These are phyloP conservation scores for Felis catus DNA, from an alignment of 2,113 vertebrate genomes.

Conservation along the genomic window DNA sequence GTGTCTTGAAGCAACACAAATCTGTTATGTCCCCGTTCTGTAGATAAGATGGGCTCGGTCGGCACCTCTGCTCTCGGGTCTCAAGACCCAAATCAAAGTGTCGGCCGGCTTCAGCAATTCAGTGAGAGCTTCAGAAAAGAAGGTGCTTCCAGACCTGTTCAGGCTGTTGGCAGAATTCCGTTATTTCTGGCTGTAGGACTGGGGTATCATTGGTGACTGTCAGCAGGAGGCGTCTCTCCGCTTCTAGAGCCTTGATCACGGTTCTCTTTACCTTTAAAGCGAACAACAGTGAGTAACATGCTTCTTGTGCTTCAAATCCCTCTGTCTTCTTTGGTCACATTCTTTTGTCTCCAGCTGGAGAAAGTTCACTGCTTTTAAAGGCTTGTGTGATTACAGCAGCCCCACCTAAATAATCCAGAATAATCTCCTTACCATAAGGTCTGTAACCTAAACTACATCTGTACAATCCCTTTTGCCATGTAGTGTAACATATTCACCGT, in stretches of 20 bases:
- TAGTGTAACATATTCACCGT: constrained; percentile 4
- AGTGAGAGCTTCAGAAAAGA: neutral
- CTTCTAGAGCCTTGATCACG: neutral
- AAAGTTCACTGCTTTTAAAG: neutral
- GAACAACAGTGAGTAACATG: neutral
- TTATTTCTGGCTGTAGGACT: neutral
- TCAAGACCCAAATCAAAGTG: neutral
- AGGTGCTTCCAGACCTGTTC: neutral
- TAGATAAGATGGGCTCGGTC: neutral
- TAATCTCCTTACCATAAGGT: neutral
- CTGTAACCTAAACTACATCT: neutral
- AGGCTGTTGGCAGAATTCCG: neutral
- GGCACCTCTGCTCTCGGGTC: neutral
- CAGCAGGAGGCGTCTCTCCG: neutral
- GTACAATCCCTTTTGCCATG: neutral
- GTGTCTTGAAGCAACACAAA: too few relatives aligned
- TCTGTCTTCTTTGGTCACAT: neutral
- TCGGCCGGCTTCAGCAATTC: neutral
- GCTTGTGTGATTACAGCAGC: neutral
- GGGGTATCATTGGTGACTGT: neutral
- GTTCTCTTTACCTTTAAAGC: neutral
- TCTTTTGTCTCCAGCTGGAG: neutral
- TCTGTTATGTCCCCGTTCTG: neutral
- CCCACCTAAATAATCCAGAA: neutral
- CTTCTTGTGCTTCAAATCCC: neutral